A percentile compares a stretch with the other conserved stretches of the same genome.
Conservation (phyloP, 2,888 invertebrate species). For the Eristalis arbustorum region DNA sequence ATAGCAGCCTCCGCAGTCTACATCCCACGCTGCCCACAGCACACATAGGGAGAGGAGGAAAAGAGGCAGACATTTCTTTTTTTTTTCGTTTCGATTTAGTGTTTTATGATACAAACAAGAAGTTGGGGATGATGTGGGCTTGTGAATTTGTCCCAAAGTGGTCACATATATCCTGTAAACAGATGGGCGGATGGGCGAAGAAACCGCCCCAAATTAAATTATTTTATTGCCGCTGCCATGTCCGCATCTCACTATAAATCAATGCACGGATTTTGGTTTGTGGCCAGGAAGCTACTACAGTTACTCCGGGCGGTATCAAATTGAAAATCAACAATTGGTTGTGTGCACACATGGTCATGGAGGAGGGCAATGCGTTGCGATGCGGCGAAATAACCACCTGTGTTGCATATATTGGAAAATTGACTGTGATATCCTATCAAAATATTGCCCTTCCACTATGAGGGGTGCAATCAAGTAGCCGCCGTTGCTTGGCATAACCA, state of each 20-base stretch:
- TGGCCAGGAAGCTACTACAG: slow-evolving; percentile 17
- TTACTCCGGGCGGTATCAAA: slow-evolving; percentile 57
- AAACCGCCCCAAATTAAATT: slow-evolving; percentile 56
- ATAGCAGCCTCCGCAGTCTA: not conserved
- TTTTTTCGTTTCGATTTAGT: slow-evolving; percentile 60
- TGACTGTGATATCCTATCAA: slow-evolving; percentile 62
- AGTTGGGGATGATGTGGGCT: slow-evolving; percentile 7
- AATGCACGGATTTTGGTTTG: slow-evolving; percentile 42
- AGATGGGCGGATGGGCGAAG: slow-evolving; percentile 38
- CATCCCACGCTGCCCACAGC: not conserved
- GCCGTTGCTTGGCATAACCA: slow-evolving; percentile 10
- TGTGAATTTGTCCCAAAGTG: slow-evolving; percentile 65
- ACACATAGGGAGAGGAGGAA: not conserved
- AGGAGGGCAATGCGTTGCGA: slow-evolving; percentile 7
- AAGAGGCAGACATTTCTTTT: not conserved
- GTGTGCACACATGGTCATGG: not conserved
- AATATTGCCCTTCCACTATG: slow-evolving; percentile 37
- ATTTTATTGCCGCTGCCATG: slow-evolving; percentile 43
- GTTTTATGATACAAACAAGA: slow-evolving; percentile 61
- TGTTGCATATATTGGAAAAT: slow-evolving; percentile 60
- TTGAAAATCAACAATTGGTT: slow-evolving; percentile 69
- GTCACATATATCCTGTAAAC: slow-evolving; percentile 50
- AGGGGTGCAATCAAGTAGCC: not conserved
- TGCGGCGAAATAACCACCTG: slow-evolving; percentile 62
- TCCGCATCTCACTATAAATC: slow-evolving; percentile 45